Evolutionary conservation across 2,113 vertebrate genomes (phyloP).

Genomic region (Shinisaurus crocodilurus): DNA sequence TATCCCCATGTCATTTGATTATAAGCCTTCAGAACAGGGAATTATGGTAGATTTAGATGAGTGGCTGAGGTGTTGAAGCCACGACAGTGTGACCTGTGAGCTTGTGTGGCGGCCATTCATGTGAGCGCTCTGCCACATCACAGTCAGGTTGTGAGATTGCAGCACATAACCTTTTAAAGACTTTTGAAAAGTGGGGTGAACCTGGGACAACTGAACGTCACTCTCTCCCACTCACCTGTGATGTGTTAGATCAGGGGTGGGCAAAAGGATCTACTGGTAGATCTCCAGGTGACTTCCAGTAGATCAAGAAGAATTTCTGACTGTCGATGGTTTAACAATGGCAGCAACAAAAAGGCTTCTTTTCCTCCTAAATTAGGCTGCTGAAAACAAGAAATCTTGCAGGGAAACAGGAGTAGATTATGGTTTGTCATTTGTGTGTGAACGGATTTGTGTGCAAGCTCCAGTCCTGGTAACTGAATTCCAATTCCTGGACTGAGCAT

Average conservation of each 20-base stretch:
- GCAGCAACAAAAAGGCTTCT: not conserved
- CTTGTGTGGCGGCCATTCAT: not conserved
- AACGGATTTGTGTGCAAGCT: not conserved
- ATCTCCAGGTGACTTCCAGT: not conserved
- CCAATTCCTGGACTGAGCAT: not conserved
- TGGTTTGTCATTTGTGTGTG: not conserved
- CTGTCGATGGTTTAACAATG: not conserved
- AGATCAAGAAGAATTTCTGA: not conserved
- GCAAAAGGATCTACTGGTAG: not conserved
- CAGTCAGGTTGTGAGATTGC: not conserved
- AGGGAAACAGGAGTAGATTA: not conserved
- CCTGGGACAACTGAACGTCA: not conserved
- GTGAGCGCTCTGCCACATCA: not conserved
- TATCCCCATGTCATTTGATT: not conserved
- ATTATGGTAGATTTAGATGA: not conserved
- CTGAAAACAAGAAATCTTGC: not conserved
- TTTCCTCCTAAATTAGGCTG: not conserved
- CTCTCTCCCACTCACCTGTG: not conserved
- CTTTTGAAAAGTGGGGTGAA: not conserved
- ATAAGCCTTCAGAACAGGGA: not conserved
- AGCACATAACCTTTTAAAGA: not conserved
- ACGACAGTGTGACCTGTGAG: not conserved
- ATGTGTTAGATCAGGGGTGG: not conserved
- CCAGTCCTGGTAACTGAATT: not conserved
- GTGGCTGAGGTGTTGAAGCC: not conserved